phyloP scores from a whole-genome alignment of 1,140 invertebrate genomes.

The Drosophila lini region DNA sequence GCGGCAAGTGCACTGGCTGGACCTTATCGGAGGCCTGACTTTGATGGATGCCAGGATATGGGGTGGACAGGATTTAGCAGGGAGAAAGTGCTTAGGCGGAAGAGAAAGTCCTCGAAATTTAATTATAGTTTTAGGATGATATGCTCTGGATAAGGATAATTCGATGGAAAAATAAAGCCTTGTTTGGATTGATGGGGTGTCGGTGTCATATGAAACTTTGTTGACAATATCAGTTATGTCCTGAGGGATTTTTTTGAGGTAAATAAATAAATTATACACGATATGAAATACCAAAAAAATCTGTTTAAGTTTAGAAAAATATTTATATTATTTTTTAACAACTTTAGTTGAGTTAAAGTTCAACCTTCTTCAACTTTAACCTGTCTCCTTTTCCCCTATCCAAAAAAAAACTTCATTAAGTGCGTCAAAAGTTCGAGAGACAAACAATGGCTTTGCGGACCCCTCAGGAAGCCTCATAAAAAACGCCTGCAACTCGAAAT shows the following conservation, averaged over 20 bases:
- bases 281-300: not conserved
- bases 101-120: constrained; percentile 35
- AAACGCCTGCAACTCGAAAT: constrained; percentile 44
- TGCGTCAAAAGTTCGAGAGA: constrained; percentile 44
- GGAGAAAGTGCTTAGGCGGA: constrained; percentile 47
- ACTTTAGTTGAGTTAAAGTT: not conserved
- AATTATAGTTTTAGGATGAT: constrained; percentile 40
- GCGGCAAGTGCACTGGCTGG: constrained; percentile 24
- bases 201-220: constrained; percentile 7
- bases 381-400: not conserved
- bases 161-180: constrained; percentile 3
- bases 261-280: not conserved
- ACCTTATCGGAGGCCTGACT: constrained; percentile 52
- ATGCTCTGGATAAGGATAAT: constrained; percentile 24
- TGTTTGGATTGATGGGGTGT: constrained; percentile 39
- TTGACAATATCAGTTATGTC: not conserved
- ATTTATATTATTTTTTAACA: not conserved
- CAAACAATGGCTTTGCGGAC: constrained; percentile 48
- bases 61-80: constrained; percentile 7
- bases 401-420: constrained; percentile 50
- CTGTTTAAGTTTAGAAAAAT: not conserved
- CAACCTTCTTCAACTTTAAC: constrained; percentile 20
- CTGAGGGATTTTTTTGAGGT: not conserved
- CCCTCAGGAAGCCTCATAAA: constrained; percentile 64
- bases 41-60: constrained; percentile 58